phyloP scores from a whole-genome alignment of 2,888 invertebrate species.

The Apamea anceps region DNA sequence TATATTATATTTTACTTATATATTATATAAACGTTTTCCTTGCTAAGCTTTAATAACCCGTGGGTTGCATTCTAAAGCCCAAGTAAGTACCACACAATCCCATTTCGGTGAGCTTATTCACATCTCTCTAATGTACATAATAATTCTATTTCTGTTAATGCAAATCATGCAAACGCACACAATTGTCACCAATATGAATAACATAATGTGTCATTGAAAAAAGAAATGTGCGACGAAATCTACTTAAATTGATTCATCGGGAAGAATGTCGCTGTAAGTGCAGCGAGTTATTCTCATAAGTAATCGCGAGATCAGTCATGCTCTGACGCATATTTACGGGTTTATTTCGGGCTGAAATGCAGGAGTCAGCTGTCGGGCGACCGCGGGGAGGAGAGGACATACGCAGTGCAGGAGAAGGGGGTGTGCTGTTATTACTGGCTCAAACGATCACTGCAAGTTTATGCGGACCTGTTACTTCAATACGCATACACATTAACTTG shows the following conservation, averaged over 20 bases:
- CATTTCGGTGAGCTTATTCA: constrained; percentile 15
- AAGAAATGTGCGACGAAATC: constrained; percentile 54
- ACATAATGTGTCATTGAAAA: constrained; percentile 62
- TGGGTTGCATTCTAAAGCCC: neutral
- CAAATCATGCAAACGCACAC: constrained; percentile 33
- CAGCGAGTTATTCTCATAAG: constrained; percentile 72
- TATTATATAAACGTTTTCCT: neutral
- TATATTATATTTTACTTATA: no score
- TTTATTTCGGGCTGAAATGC: constrained; percentile 77
- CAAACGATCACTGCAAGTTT: constrained; percentile 59
- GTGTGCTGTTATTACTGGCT: constrained; percentile 65
- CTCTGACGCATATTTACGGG: constrained; percentile 77
- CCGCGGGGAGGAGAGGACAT: constrained; percentile 39
- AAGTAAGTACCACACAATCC: neutral
- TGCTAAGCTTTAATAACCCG: neutral
- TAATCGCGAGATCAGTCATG: constrained; percentile 74
- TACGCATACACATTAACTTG: constrained; percentile 46
- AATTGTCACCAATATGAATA: constrained; percentile 51
- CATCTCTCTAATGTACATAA: neutral
- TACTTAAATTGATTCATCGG: constrained; percentile 72
- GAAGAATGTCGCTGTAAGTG: constrained; percentile 66
- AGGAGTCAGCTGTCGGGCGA: constrained; percentile 70
- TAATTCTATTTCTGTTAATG: constrained; percentile 29
- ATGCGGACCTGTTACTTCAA: constrained; percentile 55
- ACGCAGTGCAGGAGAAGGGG: constrained; percentile 54